These are phyloP conservation scores for Lates japonicus DNA, from an alignment of 2,797 vertebrate genomes.

Conservation along the genomic window DNA sequence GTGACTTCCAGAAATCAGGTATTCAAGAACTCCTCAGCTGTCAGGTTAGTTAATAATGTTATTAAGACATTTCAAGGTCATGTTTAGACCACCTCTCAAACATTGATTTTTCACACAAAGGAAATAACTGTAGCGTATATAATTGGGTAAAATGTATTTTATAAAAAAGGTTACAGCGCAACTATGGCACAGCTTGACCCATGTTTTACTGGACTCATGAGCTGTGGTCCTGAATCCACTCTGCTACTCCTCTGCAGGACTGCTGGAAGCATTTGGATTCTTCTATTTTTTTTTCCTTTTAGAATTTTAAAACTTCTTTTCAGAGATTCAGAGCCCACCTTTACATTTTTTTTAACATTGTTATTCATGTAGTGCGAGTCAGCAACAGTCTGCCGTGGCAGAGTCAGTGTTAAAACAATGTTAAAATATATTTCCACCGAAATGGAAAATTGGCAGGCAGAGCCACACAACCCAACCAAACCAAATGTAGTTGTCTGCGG, in stretches of 20 bases:
- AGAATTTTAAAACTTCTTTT: no score
- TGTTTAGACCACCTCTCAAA: background rate
- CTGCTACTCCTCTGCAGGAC: no score
- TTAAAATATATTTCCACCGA: background rate
- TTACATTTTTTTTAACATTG: background rate
- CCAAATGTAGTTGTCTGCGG: background rate
- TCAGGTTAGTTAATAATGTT: background rate
- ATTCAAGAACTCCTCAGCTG: slow-evolving; percentile 19
- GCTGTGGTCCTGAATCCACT: background rate
- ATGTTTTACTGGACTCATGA: background rate
- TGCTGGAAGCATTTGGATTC: no score
- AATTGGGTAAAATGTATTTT: no score
- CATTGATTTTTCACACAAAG: no score
- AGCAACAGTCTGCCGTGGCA: background rate
- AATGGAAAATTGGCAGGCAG: background rate
- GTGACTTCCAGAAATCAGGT: slow-evolving; percentile 24
- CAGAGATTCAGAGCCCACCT: background rate
- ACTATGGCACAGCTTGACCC: no score
- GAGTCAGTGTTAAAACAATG: background rate
- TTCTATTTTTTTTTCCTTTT: no score
- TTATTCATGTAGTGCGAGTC: background rate
- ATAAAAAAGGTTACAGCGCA: no score
- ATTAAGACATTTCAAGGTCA: slow-evolving; percentile 2
- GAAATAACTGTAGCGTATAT: no score
- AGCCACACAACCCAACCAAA: background rate